phyloP scores from a whole-genome alignment of 2,797 vertebrate genomes.

The Dendrocincla fuliginosa region DNA sequence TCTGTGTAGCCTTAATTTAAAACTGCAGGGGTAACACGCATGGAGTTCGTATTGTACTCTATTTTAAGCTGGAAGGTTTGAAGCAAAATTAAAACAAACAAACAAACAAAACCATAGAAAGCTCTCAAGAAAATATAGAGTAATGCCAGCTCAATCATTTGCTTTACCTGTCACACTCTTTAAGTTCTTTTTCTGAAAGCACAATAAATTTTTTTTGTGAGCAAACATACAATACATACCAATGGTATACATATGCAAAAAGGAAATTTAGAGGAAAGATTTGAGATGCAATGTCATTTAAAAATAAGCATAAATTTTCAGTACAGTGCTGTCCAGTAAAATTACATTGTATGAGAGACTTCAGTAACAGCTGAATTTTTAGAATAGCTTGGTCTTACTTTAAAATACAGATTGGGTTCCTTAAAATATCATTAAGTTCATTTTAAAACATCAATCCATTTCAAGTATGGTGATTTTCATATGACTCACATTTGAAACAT shows the following conservation, averaged over 20 bases:
- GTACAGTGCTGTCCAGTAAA: neutral
- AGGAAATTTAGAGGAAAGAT: neutral
- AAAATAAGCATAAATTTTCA: neutral
- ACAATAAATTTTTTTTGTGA: neutral
- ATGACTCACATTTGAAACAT: conserved; percentile 39
- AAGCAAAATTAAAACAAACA: neutral
- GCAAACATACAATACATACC: rapidly evolving
- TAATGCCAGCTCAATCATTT: neutral
- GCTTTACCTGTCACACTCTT: neutral
- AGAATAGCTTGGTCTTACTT: neutral
- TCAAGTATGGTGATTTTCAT: conserved; percentile 15
- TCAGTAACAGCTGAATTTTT: neutral
- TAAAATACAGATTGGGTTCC: neutral
- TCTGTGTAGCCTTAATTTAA: neutral
- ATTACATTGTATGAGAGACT: neutral
- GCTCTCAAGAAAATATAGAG: neutral
- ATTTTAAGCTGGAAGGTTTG: neutral
- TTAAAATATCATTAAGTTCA: conserved; percentile 16
- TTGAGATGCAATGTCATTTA: neutral
- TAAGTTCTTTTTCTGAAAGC: neutral
- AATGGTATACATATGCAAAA: neutral
- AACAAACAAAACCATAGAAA: neutral
- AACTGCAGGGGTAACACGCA: neutral
- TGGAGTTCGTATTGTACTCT: neutral
- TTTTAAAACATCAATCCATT: neutral